phyloP scores from a whole-genome alignment of 2,113 vertebrate species.

The Nothoprocta pentlandii region DNA sequence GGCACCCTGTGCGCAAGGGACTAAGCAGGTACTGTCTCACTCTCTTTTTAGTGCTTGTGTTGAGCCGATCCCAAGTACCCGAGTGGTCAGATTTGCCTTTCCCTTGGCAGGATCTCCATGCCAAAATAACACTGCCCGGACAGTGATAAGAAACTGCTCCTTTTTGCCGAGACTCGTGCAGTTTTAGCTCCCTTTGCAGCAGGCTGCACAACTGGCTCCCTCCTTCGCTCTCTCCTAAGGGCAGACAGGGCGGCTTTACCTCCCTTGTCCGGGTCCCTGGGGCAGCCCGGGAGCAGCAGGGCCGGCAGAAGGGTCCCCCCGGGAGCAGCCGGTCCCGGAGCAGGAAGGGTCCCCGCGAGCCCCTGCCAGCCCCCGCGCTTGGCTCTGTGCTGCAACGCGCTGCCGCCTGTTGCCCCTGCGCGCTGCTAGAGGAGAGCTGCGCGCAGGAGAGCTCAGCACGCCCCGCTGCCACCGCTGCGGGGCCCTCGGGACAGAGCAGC shows the following conservation, averaged over 20 bases:
- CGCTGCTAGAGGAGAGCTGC: no score
- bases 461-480: no score
- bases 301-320: background rate
- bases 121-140: background rate
- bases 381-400: no score
- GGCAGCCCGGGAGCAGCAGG: background rate
- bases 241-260: rapidly evolving
- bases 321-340: no score
- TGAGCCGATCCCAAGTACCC: background rate
- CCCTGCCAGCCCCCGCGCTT: no score
- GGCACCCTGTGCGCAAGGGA: rapidly evolving
- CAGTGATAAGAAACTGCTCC: rapidly evolving
- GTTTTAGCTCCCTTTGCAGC: background rate
- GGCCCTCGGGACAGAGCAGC: no score
- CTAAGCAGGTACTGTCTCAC: background rate
- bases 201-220: rapidly evolving
- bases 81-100: background rate
- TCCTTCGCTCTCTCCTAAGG: background rate
- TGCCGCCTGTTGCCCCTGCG: no score
- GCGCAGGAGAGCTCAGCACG: no score
- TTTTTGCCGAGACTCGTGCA: background rate
- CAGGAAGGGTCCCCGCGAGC: no score
- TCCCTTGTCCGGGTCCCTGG: background rate
- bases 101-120: background rate
- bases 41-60: no score